Conservation (phyloP, 2,797 vertebrate genomes). For the Mus minutoides region DNA sequence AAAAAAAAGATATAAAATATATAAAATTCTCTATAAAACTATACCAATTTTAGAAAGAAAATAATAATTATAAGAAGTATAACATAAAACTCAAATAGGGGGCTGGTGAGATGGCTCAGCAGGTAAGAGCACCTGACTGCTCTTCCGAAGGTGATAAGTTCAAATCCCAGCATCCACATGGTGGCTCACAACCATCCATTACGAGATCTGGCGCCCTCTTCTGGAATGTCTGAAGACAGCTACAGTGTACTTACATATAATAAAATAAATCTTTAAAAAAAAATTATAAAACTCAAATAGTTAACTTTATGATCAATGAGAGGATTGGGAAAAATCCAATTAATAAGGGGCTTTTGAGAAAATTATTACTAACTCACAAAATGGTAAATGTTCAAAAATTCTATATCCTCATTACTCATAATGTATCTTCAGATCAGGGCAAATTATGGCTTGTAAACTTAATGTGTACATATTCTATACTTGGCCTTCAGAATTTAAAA, state of each 20-base stretch:
- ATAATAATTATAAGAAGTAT: slow-evolving; percentile 45
- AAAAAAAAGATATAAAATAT: slow-evolving; percentile 52
- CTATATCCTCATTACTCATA: slow-evolving; percentile 52
- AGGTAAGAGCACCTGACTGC: too few species aligned
- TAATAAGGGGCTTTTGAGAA: slow-evolving; percentile 39
- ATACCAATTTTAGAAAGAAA: slow-evolving; percentile 61
- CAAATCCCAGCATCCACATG: too few species aligned
- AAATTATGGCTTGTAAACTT: slow-evolving; percentile 63
- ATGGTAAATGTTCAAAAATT: slow-evolving; percentile 57
- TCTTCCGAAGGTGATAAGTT: too few species aligned
- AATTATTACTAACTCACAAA: slow-evolving; percentile 61
- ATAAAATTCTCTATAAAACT: slow-evolving; percentile 50
- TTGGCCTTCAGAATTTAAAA: slow-evolving; percentile 72
- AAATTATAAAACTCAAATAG: slow-evolving; percentile 50
- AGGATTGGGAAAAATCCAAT: background rate
- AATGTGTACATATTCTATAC: slow-evolving; percentile 18
- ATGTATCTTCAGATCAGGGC: slow-evolving; percentile 22
- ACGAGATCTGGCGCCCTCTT: too few species aligned
- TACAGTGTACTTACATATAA: too few species aligned
- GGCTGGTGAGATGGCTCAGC: too few species aligned
- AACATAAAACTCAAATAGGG: slow-evolving; percentile 44
- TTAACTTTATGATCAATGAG: slow-evolving; percentile 17
- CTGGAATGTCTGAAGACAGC: too few species aligned
- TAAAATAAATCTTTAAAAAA: too few species aligned
- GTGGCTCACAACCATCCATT: too few species aligned